Conservation (phyloP, 1,140 invertebrate genomes). For the Ceratosolen fusciceps region DNA sequence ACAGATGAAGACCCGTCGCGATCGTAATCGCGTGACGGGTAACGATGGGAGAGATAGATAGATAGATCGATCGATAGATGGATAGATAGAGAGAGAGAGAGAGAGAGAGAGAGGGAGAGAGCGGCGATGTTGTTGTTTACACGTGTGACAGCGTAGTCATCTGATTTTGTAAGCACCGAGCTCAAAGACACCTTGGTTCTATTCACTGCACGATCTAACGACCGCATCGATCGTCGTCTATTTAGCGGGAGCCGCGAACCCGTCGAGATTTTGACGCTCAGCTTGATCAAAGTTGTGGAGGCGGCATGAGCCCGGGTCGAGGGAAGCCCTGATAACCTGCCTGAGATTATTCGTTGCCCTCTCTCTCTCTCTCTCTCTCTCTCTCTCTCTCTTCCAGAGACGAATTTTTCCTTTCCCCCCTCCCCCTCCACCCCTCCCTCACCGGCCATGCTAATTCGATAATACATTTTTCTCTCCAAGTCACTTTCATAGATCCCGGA, state of each 20-base stretch:
- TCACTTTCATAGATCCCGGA: too few relatives aligned
- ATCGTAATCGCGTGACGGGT: background rate
- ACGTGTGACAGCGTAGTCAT: constrained; percentile 4
- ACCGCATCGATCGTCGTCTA: constrained; percentile 14
- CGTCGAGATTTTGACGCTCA: background rate
- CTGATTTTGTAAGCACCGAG: constrained; percentile 35
- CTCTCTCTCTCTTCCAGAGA: background rate
- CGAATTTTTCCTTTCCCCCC: too few relatives aligned
- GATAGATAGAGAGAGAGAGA: too few relatives aligned
- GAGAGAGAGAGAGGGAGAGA: too few relatives aligned
- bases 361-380: background rate
- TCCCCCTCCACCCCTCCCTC: too few relatives aligned
- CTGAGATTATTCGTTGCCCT: background rate
- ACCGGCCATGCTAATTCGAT: background rate
- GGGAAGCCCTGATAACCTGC: background rate
- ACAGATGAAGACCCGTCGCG: too few relatives aligned
- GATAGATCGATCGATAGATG: too few relatives aligned
- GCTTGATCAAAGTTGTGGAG: constrained; percentile 16
- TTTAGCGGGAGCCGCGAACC: background rate
- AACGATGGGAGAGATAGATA: background rate
- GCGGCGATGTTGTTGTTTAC: constrained; percentile 2
- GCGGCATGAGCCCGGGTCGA: background rate
- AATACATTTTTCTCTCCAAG: background rate
- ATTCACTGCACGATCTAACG: constrained; percentile 26
- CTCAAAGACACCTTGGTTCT: constrained; percentile 21